Evolutionary conservation across 2,888 invertebrate species (phyloP).

Genomic region (Pachymerium ferrugineum): DNA sequence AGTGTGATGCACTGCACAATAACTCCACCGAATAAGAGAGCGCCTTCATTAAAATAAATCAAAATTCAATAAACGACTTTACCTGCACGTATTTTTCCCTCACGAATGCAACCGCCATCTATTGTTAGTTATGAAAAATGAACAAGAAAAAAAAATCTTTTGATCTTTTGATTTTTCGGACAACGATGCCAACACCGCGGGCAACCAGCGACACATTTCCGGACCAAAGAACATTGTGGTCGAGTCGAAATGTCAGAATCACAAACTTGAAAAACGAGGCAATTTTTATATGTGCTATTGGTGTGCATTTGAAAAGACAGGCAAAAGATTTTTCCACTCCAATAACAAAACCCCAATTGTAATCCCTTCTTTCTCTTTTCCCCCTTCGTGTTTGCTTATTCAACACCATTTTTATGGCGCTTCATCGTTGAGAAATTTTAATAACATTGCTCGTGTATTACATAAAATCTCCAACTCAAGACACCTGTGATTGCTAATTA

Average conservation of each 20-base stretch:
- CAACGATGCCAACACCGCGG: not conserved
- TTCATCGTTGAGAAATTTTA: not conserved
- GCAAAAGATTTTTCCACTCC: not conserved
- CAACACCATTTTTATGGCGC: not conserved
- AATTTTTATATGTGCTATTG: not conserved
- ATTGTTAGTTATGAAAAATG: too few species aligned
- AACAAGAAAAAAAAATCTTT: too few species aligned
- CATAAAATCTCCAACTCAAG: not conserved
- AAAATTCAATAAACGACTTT: not conserved
- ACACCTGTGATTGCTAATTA: conserved; percentile 7
- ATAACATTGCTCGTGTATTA: not conserved
- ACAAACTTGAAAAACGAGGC: not conserved
- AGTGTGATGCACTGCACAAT: not conserved
- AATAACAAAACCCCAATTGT: not conserved
- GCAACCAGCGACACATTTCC: not conserved
- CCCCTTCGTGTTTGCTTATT: not conserved
- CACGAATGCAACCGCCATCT: not conserved
- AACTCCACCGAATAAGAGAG: too few species aligned
- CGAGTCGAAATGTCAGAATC: not conserved
- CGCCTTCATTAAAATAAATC: not conserved
- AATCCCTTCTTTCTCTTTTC: not conserved
- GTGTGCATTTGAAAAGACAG: not conserved
- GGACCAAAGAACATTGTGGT: not conserved
- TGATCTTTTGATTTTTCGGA: not conserved
- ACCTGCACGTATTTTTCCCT: not conserved